Evolutionary conservation across 1,140 invertebrate species (phyloP).

Genomic region (Aphis craccivora): DNA sequence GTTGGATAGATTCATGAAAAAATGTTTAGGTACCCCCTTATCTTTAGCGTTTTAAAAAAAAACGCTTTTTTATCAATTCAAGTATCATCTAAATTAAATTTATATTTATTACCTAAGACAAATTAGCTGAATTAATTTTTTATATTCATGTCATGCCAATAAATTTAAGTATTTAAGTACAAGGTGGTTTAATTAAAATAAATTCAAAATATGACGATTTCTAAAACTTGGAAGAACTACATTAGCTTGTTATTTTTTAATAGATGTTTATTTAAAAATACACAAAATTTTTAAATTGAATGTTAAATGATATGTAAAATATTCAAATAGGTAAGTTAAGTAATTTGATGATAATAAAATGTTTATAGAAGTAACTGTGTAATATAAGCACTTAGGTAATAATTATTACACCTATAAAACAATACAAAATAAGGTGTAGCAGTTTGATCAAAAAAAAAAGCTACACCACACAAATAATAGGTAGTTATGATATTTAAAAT

Average conservation of each 20-base stretch:
- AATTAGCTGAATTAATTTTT: neutral
- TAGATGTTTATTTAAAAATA: too few relatives aligned
- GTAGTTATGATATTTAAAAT: neutral
- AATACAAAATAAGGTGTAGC: neutral
- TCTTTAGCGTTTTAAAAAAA: neutral
- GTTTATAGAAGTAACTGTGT: too few relatives aligned
- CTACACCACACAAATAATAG: neutral
- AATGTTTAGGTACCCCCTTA: neutral
- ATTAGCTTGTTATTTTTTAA: too few relatives aligned
- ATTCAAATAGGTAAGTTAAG: neutral
- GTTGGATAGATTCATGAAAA: neutral
- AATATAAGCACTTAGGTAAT: neutral
- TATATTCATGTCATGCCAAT: neutral
- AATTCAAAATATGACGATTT: neutral
- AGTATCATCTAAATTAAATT: neutral
- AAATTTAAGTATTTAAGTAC: neutral
- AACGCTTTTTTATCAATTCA: neutral
- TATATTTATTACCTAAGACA: neutral
- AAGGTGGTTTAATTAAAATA: neutral
- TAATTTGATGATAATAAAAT: neutral
- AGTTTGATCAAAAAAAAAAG: neutral
- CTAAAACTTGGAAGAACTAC: too few relatives aligned
- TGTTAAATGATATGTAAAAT: too few relatives aligned
- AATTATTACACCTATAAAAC: neutral
- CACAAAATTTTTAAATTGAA: neutral